A percentile compares a stretch with the other conserved stretches of the same genome.
These are phyloP conservation scores for Manis javanica DNA, from an alignment of 2,797 vertebrate genomes.

Conservation along the genomic window DNA sequence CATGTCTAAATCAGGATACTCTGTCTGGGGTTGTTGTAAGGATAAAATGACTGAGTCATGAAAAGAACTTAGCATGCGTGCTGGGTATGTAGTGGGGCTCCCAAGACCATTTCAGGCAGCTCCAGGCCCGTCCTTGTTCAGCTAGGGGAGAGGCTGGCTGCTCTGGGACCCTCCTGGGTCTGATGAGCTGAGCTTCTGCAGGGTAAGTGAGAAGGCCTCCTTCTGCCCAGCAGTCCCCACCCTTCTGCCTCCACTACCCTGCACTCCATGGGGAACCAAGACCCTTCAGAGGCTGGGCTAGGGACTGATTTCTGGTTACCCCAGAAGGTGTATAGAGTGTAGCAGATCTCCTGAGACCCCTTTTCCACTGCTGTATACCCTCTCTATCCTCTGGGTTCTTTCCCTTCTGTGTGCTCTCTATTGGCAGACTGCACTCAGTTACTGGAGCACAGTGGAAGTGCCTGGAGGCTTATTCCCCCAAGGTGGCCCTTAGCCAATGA, in stretches of 20 bases:
- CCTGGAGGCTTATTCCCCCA: not conserved
- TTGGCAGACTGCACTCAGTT: not conserved
- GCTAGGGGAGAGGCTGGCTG: not conserved
- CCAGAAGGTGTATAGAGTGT: not conserved
- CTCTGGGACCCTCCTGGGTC: not conserved
- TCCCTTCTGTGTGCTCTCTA: not conserved
- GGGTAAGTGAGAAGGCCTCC: not conserved
- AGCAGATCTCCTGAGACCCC: not conserved
- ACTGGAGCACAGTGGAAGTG: not conserved
- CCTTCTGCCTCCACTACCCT: not conserved
- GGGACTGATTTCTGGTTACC: not conserved
- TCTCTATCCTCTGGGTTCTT: not conserved
- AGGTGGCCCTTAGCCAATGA: not conserved
- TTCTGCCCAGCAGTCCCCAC: not conserved
- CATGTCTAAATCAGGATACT: not conserved
- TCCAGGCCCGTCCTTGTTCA: not conserved
- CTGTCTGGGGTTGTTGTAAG: not conserved
- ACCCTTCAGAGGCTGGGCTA: not conserved
- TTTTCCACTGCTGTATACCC: not conserved
- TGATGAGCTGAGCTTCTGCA: not conserved
- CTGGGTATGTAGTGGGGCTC: not conserved
- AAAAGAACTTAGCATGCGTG: not conserved
- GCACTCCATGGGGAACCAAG: not conserved
- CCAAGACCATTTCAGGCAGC: not conserved
- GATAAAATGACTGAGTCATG: not conserved